Conservation (phyloP, 2,797 vertebrate genomes). For the Cirrhinus molitorella region DNA sequence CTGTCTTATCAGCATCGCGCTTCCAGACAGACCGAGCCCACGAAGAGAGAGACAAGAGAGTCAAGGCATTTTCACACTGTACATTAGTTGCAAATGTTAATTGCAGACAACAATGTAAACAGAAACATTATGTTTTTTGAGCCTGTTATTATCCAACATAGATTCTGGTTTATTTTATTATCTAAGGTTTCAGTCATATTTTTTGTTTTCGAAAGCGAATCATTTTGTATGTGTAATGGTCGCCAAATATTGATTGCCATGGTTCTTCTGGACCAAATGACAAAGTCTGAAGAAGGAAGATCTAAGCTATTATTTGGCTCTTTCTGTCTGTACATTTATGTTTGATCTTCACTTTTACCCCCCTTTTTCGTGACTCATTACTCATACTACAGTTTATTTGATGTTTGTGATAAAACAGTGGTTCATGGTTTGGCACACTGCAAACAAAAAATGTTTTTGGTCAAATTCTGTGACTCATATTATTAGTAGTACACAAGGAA, state of each 20-base stretch:
- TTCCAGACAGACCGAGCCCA: constrained; percentile 16
- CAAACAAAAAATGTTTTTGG: constrained; percentile 9
- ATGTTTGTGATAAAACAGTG: constrained; percentile 24
- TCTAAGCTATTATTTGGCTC: constrained; percentile 17
- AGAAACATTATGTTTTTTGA: not conserved
- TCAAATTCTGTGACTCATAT: constrained; percentile 24
- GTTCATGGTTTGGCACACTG: constrained; percentile 33
- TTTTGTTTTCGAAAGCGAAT: not conserved
- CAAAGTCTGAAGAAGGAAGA: not conserved
- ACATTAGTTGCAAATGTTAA: not conserved
- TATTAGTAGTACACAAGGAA: constrained; percentile 30
- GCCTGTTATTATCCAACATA: not conserved
- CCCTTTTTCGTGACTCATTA: constrained; percentile 21
- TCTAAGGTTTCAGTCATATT: not conserved
- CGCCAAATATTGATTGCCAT: not conserved
- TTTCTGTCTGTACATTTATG: not conserved
- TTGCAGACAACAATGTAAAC: not conserved
- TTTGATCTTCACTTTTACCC: not conserved
- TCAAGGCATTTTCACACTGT: not conserved
- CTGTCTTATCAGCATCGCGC: constrained; percentile 64
- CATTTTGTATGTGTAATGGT: not conserved
- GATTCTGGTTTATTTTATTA: no score
- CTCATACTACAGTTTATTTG: constrained; percentile 33
- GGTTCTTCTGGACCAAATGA: not conserved
- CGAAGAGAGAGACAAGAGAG: not conserved